phyloP scores from a whole-genome alignment of 2,888 invertebrate species.

The Lycia hirtaria region DNA sequence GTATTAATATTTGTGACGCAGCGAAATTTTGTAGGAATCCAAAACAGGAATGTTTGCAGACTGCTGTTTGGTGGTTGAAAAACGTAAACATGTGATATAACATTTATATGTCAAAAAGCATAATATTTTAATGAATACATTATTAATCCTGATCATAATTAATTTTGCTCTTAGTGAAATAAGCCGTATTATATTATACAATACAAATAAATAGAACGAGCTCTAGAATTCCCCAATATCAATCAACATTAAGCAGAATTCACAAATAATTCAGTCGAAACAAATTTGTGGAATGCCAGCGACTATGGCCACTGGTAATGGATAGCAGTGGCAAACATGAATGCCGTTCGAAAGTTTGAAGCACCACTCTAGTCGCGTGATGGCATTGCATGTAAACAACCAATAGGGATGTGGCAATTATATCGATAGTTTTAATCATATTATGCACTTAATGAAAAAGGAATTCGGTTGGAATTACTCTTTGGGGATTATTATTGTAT shows the following conservation, averaged over 20 bases:
- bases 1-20: not conserved
- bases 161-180: too few species aligned
- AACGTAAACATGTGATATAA: too few species aligned
- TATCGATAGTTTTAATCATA: conserved; percentile 19
- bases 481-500: not conserved
- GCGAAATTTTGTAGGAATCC: too few species aligned
- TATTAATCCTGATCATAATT: too few species aligned
- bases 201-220: too few species aligned
- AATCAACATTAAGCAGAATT: not conserved
- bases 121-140: too few species aligned
- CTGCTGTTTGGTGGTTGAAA: too few species aligned
- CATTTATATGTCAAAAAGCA: too few species aligned
- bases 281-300: not conserved
- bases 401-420: conserved; percentile 18
- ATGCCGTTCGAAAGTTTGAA: conserved; percentile 32
- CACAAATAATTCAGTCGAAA: conserved; percentile 9
- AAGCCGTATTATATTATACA: too few species aligned
- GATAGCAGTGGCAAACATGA: conserved; percentile 14
- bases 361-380: conserved; percentile 31
- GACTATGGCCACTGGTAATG: not conserved
- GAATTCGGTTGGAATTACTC: conserved; percentile 1
- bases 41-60: too few species aligned
- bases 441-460: conserved; percentile 13
- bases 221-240: too few species aligned
- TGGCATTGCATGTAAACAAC: conserved; percentile 23